Evolutionary conservation across 35 echinoderm and acorn worm species (phyloP).

Genomic region (Eucidaris tribuloides): DNA sequence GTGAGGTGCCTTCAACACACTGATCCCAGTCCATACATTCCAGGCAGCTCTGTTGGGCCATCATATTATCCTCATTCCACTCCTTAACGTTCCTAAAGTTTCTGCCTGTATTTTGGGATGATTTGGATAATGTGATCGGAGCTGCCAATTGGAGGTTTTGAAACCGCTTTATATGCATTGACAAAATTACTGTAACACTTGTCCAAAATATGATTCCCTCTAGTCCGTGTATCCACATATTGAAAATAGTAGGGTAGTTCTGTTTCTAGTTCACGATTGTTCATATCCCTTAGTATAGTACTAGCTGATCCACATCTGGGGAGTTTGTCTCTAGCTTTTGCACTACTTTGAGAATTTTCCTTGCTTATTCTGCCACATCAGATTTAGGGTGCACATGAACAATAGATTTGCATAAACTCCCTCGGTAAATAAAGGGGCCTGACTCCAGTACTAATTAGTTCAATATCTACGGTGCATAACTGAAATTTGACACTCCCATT

Average conservation of each 20-base stretch:
- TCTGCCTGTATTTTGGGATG: conserved; percentile 18
- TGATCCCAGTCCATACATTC: conserved; percentile 45
- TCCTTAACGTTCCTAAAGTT: conserved; percentile 16
- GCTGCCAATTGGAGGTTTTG: not conserved
- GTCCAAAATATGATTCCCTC: no score
- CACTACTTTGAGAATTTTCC: not conserved
- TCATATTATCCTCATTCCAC: conserved; percentile 8
- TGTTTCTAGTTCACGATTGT: not conserved
- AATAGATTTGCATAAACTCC: conserved; percentile 28
- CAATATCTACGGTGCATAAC: not conserved
- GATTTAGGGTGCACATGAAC: conserved; percentile 24
- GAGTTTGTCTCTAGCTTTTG: conserved; percentile 13
- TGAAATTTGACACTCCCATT: not conserved
- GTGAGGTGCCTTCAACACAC: no score
- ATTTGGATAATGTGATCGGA: conserved; percentile 22
- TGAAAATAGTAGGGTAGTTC: conserved; percentile 1
- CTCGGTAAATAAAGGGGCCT: conserved; percentile 14
- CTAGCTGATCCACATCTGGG: conserved; percentile 23
- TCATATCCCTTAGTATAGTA: conserved; percentile 29
- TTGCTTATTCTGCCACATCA: not conserved
- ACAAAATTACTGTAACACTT: conserved; percentile 34
- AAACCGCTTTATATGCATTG: conserved; percentile 22
- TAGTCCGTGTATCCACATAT: no score
- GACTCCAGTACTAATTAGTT: not conserved
- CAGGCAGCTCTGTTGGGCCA: not conserved